Evolutionary conservation across 2,113 vertebrate species (phyloP), one percentile per base, ranked within the genome.

Genomic region (Anguilla japonica): DNA sequence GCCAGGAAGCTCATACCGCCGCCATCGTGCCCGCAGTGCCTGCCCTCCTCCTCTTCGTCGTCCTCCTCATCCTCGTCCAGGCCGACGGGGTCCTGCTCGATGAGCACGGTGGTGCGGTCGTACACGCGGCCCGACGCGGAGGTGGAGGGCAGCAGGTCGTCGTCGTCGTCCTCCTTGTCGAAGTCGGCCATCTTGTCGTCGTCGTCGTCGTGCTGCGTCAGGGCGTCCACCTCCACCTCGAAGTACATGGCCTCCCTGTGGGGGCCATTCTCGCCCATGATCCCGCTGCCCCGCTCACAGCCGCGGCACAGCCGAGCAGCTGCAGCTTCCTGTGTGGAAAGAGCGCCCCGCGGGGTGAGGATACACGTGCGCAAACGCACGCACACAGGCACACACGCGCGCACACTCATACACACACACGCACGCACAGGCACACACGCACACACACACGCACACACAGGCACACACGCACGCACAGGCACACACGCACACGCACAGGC

Each of bases 41-140:
- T 95, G 85, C 96, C 95, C 0, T 95, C 96, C 85, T 96, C 96
- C 80, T 96, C 96, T 40, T 96, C 43, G 43, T 60, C 56, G 14
- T 96, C 96, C 85, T 96, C 95, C 0, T 95, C 96, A 82, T 96
- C 96, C 79, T 96, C 96, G 41, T 96, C 95, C 90, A 99, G 92
- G 6, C 96, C 95, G 14, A 97, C 96, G 53, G 96, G 97, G 93
- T 99, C 98, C 89, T 99, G 97, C 92, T 99, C 98, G 16, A 99
- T 99, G 0, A 99, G 98, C 83, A 99, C 98, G 0, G 98, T 99
- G 7, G 98, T 99, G 91, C 97, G 97, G 92, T 99, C 98, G 9
- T 99, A 99, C 2, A 99, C 95, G 0, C 96, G 97, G 87, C 96
- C 95, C 0, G 97, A 94, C 0, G 96, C 95, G 0, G 98, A 96